Evolutionary conservation across 1,140 invertebrate genomes (phyloP).

Genomic region (Anthonomus grandis): DNA sequence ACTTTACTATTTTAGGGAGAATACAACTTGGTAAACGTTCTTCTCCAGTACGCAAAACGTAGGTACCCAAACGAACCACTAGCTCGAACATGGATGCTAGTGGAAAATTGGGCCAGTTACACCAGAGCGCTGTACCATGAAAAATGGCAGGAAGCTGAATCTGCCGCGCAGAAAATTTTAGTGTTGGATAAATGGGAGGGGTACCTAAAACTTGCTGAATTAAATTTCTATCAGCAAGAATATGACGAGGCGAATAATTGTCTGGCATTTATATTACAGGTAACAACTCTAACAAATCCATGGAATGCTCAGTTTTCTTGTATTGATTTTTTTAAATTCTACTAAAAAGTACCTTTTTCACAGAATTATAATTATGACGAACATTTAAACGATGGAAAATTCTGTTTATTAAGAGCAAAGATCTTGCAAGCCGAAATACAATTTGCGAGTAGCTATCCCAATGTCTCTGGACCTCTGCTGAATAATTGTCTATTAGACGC

Average conservation of each 20-base stretch:
- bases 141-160: conserved; percentile 72
- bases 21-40: conserved; percentile 53
- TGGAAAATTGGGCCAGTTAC: conserved; percentile 62
- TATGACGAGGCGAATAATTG: conserved; percentile 59
- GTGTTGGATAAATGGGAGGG: conserved; percentile 69
- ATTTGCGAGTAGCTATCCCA: conserved; percentile 48
- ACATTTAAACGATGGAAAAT: conserved; percentile 25
- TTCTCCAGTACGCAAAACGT: conserved; percentile 58
- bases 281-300: too few species aligned
- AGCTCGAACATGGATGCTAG: conserved; percentile 65
- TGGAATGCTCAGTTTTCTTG: too few species aligned
- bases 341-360: not conserved
- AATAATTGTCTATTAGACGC: conserved; percentile 70
- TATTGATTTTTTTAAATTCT: too few species aligned
- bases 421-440: conserved; percentile 71
- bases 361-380: conserved; percentile 22
- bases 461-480: conserved; percentile 57
- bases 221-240: conserved; percentile 67
- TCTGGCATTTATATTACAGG: conserved; percentile 53
- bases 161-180: conserved; percentile 68
- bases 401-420: conserved; percentile 54
- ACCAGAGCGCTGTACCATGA: conserved; percentile 61
- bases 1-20: too few species aligned
- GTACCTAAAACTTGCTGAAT: conserved; percentile 61
- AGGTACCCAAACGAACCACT: conserved; percentile 61